These are phyloP conservation scores for Mamestra configurata DNA, from an alignment of 1,140 invertebrate genomes.

Conservation along the genomic window DNA sequence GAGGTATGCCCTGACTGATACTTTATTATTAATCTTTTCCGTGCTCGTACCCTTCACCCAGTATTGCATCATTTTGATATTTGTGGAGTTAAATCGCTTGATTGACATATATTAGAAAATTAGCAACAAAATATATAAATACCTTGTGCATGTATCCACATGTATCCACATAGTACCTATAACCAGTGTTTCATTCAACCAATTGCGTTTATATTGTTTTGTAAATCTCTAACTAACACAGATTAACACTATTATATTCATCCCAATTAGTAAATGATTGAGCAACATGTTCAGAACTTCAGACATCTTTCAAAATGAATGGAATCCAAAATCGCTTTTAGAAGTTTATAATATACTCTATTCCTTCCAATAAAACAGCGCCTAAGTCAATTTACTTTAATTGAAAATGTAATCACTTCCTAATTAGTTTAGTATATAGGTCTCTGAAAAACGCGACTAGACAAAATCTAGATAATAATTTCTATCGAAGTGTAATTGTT, in stretches of 20 bases:
- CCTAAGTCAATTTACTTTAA: conserved; percentile 10
- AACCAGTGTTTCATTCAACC: neutral
- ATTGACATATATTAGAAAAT: neutral
- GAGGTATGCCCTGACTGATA: neutral
- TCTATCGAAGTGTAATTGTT: conserved; percentile 64
- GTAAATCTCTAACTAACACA: neutral
- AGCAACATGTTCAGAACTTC: neutral
- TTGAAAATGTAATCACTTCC: conserved; percentile 16
- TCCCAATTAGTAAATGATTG: neutral
- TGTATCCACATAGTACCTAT: neutral
- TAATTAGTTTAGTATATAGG: conserved; percentile 33
- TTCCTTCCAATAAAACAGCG: neutral
- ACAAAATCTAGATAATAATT: conserved; percentile 49
- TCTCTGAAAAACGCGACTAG: conserved; percentile 38
- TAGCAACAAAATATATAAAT: neutral
- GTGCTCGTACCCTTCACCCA: neutral
- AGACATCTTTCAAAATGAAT: neutral
- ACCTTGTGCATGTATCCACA: too few species aligned
- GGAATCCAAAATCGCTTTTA: neutral
- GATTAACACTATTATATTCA: neutral
- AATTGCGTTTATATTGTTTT: neutral
- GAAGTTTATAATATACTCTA: neutral
- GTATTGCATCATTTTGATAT: neutral
- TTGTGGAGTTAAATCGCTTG: conserved; percentile 8
- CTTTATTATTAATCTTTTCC: neutral